Evolutionary conservation across 2,888 invertebrate genomes (phyloP).

Genomic region (Macrostomum cliftonense): DNA sequence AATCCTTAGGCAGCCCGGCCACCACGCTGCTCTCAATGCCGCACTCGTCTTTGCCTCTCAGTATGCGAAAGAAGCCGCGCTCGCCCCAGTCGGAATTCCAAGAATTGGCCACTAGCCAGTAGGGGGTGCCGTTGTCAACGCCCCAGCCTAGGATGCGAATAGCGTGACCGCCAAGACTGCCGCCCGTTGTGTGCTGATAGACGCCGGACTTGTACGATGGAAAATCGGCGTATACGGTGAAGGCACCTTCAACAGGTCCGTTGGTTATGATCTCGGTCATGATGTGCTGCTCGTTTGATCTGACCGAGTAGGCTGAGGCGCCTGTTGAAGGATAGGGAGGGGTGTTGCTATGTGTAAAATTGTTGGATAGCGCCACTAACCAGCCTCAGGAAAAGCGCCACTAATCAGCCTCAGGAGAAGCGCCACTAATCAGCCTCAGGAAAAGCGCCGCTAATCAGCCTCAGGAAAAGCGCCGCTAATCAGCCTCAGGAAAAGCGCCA

Average conservation of each 20-base stretch:
- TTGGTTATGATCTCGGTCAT: constrained; percentile 60
- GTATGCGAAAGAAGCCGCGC: constrained; percentile 61
- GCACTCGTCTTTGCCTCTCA: constrained; percentile 51
- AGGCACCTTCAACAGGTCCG: constrained; percentile 73
- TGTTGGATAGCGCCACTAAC: too few relatives aligned
- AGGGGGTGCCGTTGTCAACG: constrained; percentile 52
- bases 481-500: too few relatives aligned
- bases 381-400: too few relatives aligned
- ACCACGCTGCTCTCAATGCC: constrained; percentile 38
- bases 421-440: too few relatives aligned
- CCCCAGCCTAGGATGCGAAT: constrained; percentile 79
- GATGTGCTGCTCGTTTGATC: constrained; percentile 49
- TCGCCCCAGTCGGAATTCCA: constrained; percentile 87
- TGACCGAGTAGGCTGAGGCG: constrained; percentile 36
- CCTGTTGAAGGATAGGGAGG: constrained; percentile 16
- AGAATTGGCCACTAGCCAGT: constrained; percentile 76
- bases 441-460: too few relatives aligned
- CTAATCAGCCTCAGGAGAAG: too few relatives aligned
- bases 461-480: too few relatives aligned
- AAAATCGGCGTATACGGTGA: constrained; percentile 67
- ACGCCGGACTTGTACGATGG: constrained; percentile 61
- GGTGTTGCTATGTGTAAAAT: too few relatives aligned
- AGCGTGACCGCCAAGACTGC: constrained; percentile 60
- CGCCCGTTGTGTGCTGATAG: constrained; percentile 55
- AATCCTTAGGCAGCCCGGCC: constrained; percentile 23